Evolutionary conservation across 2,113 vertebrate genomes (phyloP), one percentile per base, ranked within the genome.

Genomic region (Marcusenius ussheri): DNA sequence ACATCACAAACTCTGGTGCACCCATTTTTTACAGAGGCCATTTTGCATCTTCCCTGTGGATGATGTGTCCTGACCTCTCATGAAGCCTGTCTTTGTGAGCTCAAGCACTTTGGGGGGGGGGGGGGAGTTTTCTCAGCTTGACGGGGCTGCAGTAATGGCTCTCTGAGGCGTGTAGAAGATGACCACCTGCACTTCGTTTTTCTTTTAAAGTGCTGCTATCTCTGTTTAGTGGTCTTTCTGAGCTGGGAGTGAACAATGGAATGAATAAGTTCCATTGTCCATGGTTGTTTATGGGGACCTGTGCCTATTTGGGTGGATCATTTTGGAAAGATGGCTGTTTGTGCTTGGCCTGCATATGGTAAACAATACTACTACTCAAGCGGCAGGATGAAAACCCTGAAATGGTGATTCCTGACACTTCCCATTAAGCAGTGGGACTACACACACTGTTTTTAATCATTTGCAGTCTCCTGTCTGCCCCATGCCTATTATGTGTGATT

Each of bases 71-170:
- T 93, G 83, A 94, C 91, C 74, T 90, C 42, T 89, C 51, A 93
- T 93, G 91, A 94, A 94, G 91, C 89, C 89, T 15, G 7, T 88
- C 93, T 93, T 93, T 94, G 93, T 94, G 89, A 91, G 89, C 90
- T 19, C 4, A 56, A 35, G 53, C 49, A 49, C 70, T 89, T 39
- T 80, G 13, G 13, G 13, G 13, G 50, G 51, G 45, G 85, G 83
- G 90, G 88, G 77, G 88, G 87, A 53, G 56, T 91, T 93, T 94
- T 93, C 91, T 91, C 89, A 91, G 91, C 92, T 90, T 88, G 90
- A 66, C 77, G 83, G 39, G 88, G 53, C 88, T 83, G 84, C 85
- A 90, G 90, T 93, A 91, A 58, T n/a, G 51, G 62, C 15, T 47
- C 10, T 21, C 88, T 87, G 88, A 92, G 85, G 88, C 77, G 80